A percentile compares a stretch with the other conserved stretches of the same genome.
Evolutionary conservation across 2,888 invertebrate species (phyloP).

Genomic region (Alsophila aescularia): DNA sequence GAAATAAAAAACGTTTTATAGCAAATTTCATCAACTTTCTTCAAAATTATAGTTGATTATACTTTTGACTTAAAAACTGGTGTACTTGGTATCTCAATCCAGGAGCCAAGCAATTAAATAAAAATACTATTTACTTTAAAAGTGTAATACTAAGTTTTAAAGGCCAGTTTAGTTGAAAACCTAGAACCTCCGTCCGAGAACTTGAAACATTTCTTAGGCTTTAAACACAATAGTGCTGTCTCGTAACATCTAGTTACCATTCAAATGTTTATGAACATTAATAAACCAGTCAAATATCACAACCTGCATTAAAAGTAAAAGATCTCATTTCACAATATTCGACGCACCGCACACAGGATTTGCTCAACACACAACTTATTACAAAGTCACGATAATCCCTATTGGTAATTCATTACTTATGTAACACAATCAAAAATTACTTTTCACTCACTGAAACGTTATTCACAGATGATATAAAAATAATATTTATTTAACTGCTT

Average conservation of each 20-base stretch:
- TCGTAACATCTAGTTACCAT: constrained; percentile 6
- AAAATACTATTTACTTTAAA: too few relatives aligned
- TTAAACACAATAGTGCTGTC: constrained; percentile 21
- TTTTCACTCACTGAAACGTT: constrained; percentile 62
- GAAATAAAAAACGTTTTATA: too few relatives aligned
- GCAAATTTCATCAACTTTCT: too few relatives aligned
- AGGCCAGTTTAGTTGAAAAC: too few relatives aligned
- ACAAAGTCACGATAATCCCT: constrained; percentile 67
- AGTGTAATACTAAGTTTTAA: too few relatives aligned
- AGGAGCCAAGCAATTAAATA: too few relatives aligned
- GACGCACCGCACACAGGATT: constrained; percentile 42
- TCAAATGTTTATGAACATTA: constrained; percentile 35
- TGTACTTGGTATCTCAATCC: too few relatives aligned
- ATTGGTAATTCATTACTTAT: constrained; percentile 71
- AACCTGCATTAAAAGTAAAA: constrained; percentile 48
- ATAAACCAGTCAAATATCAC: constrained; percentile 49
- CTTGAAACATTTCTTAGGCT: constrained; percentile 15
- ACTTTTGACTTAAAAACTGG: too few relatives aligned
- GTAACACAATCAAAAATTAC: constrained; percentile 56
- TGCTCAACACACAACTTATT: constrained; percentile 66
- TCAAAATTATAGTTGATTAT: too few relatives aligned
- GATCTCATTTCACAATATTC: constrained; percentile 40
- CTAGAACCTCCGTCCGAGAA: not conserved
- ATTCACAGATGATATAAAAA: constrained; percentile 66
- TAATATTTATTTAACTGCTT: constrained; percentile 63